These are phyloP conservation scores for Macrobrachium rosenbergii DNA, from an alignment of 1,140 invertebrate species.

Conservation along the genomic window DNA sequence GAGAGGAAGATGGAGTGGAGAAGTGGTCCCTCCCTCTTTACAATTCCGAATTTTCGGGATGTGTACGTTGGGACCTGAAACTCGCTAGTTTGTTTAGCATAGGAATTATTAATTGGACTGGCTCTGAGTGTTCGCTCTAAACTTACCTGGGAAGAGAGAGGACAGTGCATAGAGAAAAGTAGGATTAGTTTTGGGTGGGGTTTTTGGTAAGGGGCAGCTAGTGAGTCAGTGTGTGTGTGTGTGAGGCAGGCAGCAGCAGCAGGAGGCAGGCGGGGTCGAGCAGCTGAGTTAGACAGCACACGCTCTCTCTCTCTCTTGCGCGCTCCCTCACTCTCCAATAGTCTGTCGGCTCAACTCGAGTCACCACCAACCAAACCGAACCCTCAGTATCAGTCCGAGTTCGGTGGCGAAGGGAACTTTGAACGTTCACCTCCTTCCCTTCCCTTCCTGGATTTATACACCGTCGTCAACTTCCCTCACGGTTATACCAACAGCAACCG, in stretches of 20 bases:
- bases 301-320: neutral
- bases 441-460: too few species aligned
- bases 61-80: too few species aligned
- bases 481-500: too few species aligned
- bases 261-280: neutral
- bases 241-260: slow-evolving; percentile 3
- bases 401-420: too few species aligned
- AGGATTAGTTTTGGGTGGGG: neutral
- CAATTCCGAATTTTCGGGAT: too few species aligned
- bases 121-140: neutral
- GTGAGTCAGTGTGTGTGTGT: neutral
- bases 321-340: neutral
- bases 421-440: too few species aligned
- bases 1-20: too few species aligned
- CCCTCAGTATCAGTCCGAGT: neutral
- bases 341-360: neutral
- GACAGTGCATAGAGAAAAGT: neutral
- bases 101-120: neutral
- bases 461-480: too few species aligned
- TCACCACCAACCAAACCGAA: neutral
- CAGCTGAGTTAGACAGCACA: neutral
- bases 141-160: neutral
- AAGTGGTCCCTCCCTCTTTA: too few species aligned
- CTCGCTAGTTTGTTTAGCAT: neutral
- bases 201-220: neutral